phyloP scores from a whole-genome alignment of 2,888 invertebrate genomes.

The Philereme transversata region DNA sequence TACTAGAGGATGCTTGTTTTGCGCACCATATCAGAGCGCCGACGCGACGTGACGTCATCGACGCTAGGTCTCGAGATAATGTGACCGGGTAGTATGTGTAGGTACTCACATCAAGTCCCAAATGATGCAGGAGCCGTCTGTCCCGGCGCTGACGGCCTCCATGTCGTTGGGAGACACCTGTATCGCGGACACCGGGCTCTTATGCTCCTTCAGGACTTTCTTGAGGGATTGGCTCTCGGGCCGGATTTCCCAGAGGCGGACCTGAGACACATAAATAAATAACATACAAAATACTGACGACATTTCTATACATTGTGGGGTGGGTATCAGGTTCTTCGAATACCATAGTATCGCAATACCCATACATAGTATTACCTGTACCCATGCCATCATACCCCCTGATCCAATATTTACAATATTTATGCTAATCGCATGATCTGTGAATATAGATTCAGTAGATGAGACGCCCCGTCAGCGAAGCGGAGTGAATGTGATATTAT shows the following conservation, averaged over 20 bases:
- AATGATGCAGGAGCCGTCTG: constrained; percentile 96
- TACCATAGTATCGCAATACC: too few relatives aligned
- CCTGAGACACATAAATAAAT: constrained; percentile 57
- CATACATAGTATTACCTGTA: too few relatives aligned
- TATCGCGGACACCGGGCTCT: constrained; percentile 93
- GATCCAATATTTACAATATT: too few relatives aligned
- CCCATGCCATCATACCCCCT: too few relatives aligned
- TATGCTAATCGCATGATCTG: too few relatives aligned
- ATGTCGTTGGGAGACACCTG: constrained; percentile 90
- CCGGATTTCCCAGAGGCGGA: constrained; percentile 91
- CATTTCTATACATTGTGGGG: too few relatives aligned
- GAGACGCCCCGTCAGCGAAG: constrained; percentile 88
- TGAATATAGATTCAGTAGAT: constrained; percentile 88
- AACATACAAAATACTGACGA: neutral
- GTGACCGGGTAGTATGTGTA: neutral
- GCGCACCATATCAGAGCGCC: too few relatives aligned
- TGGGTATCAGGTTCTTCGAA: too few relatives aligned
- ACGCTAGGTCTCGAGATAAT: too few relatives aligned
- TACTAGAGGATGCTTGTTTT: too few relatives aligned
- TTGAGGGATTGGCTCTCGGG: constrained; percentile 87
- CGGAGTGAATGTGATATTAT: neutral
- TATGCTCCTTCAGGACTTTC: constrained; percentile 94
- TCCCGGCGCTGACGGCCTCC: constrained; percentile 94
- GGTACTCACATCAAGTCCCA: constrained; percentile 92
- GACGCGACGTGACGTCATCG: too few relatives aligned